Base-by-base conservation (phyloP, 2,113 vertebrate species). In the Tenebrosternarchus preto region DNA sequence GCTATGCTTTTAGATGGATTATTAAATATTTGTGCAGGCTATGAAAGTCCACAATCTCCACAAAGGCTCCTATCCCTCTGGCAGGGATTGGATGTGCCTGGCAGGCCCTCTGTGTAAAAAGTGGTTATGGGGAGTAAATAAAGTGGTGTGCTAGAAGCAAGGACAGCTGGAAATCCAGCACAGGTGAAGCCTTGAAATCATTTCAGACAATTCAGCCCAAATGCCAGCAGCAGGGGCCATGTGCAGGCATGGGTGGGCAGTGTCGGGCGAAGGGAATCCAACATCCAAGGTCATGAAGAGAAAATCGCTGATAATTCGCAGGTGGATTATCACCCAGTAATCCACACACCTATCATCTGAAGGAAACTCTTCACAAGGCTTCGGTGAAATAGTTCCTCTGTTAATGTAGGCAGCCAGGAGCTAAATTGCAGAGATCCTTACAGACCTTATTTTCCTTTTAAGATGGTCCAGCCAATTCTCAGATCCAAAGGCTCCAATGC, bases 281-380 rank as follows among this genome's bases (percentile, higher is more conserved):
- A 50, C 43, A 50, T 89, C 88, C 91, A 83, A 90, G 90, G 88
- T 88, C 80, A 87, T 73, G 24, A 70, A 75, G 88, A 88, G 89
- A 89, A 90, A 91, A 91, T 87, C 88, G 83, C 84, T 84, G 88
- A 90, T 90, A 89, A 90, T 85, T 91, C 86, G 89, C 86, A 90
- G 87, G 88, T 90, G 91, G 90, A 92, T 92, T 91, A 91, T 87
- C 86, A 75, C 86, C 86, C 89, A 90, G 86, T 87, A 85, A 91
- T 88, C 84, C 84, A 79, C 87, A 87, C 88, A 87, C 84, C 76
- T 25, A n/a, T 4, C 27, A 29, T 25, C 27, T 29, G 17, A 88
- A 73, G 77, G 50, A 85, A 81, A 46, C 77, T 85, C 81, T 88
- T 88, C 80, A 80, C 2, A 16, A 80, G 85, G 46, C 77, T 61